Conservation (phyloP, 1,140 invertebrate genomes). For the Spodoptera frugiperda region DNA sequence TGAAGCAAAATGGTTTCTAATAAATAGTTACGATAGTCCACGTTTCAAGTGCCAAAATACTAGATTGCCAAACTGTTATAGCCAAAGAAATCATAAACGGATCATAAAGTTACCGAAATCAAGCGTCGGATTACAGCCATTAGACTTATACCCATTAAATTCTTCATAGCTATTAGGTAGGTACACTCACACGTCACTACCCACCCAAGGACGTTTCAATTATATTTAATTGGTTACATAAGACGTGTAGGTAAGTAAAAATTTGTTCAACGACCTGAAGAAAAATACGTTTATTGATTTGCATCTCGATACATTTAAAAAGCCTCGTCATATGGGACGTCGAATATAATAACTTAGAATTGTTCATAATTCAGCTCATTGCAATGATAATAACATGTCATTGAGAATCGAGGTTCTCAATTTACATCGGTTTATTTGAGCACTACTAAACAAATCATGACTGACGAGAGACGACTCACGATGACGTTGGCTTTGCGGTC, state of each 20-base stretch:
- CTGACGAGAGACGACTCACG: neutral
- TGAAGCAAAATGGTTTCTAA: no score
- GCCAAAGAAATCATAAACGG: conserved; percentile 12
- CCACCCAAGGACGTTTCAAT: conserved; percentile 40
- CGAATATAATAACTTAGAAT: neutral
- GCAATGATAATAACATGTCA: conserved; percentile 17
- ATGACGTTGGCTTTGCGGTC: neutral
- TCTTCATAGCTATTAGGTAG: conserved; percentile 10
- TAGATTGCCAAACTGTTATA: conserved; percentile 6
- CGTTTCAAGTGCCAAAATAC: neutral
- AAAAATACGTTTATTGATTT: conserved; percentile 29
- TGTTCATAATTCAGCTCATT: conserved; percentile 15
- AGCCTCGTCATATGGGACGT: neutral
- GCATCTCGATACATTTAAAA: neutral
- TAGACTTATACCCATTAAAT: conserved; percentile 19
- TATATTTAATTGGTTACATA: conserved; percentile 37
- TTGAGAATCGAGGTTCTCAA: conserved; percentile 3
- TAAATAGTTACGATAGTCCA: neutral
- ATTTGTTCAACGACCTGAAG: conserved; percentile 19
- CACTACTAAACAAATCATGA: conserved; percentile 19
- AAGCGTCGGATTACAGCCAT: neutral
- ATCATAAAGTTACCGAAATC: conserved; percentile 20
- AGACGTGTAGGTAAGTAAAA: neutral
- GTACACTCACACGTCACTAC: conserved; percentile 32
- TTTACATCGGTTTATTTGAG: conserved; percentile 26